Percentiles rank a stretch among this genome's conserved stretches.
These are phyloP conservation scores for Melozone crissalis DNA, from an alignment of 2,113 vertebrate genomes.

Conservation along the genomic window DNA sequence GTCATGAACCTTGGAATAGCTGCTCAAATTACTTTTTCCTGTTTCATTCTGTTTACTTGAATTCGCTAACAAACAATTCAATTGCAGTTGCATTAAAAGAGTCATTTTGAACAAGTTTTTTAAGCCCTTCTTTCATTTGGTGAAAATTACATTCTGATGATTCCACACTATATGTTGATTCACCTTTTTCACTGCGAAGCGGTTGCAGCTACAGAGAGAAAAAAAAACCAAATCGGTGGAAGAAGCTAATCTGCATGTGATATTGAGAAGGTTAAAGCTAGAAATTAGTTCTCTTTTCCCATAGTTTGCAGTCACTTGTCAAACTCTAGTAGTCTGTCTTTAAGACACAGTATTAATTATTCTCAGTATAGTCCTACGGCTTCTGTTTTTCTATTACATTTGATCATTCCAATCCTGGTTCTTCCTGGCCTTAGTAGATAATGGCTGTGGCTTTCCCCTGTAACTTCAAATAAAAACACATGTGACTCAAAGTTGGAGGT, in stretches of 20 bases:
- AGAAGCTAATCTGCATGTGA: background rate
- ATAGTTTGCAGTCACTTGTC: background rate
- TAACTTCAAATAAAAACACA: fast-evolving
- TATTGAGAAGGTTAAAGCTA: background rate
- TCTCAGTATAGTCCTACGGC: background rate
- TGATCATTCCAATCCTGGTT: background rate
- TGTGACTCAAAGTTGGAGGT: background rate
- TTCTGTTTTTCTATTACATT: background rate
- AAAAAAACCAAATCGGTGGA: background rate
- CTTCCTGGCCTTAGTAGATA: background rate
- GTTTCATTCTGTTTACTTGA: background rate
- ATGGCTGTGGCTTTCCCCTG: background rate
- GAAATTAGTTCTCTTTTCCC: background rate
- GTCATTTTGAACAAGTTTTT: background rate
- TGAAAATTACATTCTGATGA: background rate
- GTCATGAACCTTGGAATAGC: background rate
- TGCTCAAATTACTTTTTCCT: background rate
- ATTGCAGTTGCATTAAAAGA: background rate
- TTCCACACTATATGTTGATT: background rate
- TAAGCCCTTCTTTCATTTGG: background rate
- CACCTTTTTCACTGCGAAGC: background rate
- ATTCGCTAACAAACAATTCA: background rate
- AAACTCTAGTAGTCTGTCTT: background rate
- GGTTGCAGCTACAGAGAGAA: background rate
- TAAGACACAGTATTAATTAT: background rate